A percentile compares a stretch with the other conserved stretches of the same genome.
Conservation (phyloP, 2,888 invertebrate species). For the Tetramorium bicarinatum region DNA sequence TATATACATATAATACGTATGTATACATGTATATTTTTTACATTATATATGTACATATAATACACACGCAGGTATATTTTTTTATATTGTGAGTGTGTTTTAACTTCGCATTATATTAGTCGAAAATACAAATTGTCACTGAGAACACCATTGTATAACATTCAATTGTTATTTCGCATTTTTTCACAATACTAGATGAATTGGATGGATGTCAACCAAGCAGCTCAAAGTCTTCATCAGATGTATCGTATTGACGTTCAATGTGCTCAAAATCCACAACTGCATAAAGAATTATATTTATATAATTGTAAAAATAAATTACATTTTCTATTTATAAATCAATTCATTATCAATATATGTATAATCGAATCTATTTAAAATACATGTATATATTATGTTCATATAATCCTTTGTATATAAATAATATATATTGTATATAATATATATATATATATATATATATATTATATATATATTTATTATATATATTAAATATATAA, state of each 20-base stretch:
- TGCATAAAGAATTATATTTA: constrained; percentile 71
- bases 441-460: too few species aligned
- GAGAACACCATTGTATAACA: constrained; percentile 25
- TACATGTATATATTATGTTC: too few species aligned
- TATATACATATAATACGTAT: too few species aligned
- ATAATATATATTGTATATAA: too few species aligned
- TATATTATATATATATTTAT: too few species aligned
- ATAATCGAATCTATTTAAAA: not conserved
- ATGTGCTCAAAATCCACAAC: constrained; percentile 89
- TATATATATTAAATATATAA: too few species aligned
- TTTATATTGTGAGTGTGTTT: not conserved
- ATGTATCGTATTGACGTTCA: constrained; percentile 90
- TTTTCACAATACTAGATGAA: constrained; percentile 25
- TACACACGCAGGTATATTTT: not conserved
- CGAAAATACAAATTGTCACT: constrained; percentile 34
- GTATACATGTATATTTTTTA: too few species aligned
- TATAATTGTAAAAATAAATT: constrained; percentile 14
- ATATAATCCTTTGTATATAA: too few species aligned
- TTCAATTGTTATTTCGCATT: constrained; percentile 24
- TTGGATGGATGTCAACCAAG: constrained; percentile 88
- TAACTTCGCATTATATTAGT: not conserved
- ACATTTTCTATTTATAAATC: not conserved
- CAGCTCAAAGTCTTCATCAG: constrained; percentile 94
- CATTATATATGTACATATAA: not conserved
- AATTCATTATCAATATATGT: not conserved